Base-by-base conservation (phyloP, 2,797 vertebrate species). In the Crax fasciolata region DNA sequence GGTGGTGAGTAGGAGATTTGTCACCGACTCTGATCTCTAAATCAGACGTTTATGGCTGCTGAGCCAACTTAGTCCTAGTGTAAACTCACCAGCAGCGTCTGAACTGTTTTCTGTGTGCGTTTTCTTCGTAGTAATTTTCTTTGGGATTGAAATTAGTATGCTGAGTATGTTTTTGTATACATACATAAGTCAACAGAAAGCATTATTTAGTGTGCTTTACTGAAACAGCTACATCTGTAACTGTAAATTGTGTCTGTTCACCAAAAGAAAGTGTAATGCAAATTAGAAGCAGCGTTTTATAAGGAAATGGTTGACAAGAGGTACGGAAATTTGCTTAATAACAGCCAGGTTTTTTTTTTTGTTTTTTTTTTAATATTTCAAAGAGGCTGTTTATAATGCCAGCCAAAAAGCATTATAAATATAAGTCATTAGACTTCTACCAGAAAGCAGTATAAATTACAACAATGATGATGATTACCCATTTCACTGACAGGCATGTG, bases 401-500 rank as follows among this genome's bases (percentile, higher is more conserved):
- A 95, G 72, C 74, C 66, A 49, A 67, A 95, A 93, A 95, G 85
- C 87, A 93, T 96, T 96, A 66, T 97, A 82, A 96, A 84, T 87
- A 93, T 79, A 91, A 85, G 78, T 39, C 86, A 84, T 93, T 96
- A 96, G 61, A 55, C 80, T 87, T 90, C 58, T 63, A 93, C 89
- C 28, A 68, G 81, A 94, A 92, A 80, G 80, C 77, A 86, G 30
- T 52, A 90, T 96, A 94, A 97, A 96, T 96, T 95, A 94, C 19
- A 78, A 25, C 73, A n/a, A 54, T 10, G 58, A 89, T 90, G 72
- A 81, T 96, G 85, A 95, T 93, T 93, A 88, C 75, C 87, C 80
- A 70, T 95, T 94, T 94, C 91, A 82, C 74, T 95, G 96, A 90
- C 92, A 92, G 80, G 66, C 94, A 93, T 93, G 68, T 71, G 72